A percentile compares a stretch with the other conserved stretches of the same genome.
Evolutionary conservation across 2,113 vertebrate species (phyloP).

Genomic region (Halcyon senegalensis): DNA sequence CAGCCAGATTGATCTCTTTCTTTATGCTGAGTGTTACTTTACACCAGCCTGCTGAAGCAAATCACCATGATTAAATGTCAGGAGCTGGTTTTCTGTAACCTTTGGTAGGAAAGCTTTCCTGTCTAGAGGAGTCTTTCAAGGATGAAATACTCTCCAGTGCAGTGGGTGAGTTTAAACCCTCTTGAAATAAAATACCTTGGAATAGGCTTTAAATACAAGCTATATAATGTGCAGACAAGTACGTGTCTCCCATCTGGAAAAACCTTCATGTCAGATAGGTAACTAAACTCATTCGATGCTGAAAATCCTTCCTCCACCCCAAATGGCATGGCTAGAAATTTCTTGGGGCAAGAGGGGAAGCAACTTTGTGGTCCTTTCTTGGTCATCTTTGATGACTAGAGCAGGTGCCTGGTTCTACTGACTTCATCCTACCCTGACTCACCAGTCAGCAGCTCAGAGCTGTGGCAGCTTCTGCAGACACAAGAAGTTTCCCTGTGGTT

Average conservation of each 20-base stretch:
- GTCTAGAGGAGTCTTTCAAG: not conserved
- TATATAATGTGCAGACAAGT: not conserved
- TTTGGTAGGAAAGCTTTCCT: conserved; percentile 6
- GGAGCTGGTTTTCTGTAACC: conserved; percentile 1
- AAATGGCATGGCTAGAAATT: not conserved
- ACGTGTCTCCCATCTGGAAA: not conserved
- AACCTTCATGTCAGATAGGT: not conserved
- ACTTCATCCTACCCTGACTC: not conserved
- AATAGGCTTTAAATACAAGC: not conserved
- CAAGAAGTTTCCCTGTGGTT: not conserved
- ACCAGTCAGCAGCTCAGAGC: not conserved
- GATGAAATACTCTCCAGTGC: not conserved
- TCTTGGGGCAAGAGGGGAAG: not conserved
- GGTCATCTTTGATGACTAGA: not conserved
- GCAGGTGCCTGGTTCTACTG: not conserved
- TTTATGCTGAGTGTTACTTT: conserved; percentile 19
- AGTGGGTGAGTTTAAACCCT: not conserved
- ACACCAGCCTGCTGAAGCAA: not conserved
- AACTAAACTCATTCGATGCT: not conserved
- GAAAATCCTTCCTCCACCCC: not conserved
- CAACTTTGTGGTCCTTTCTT: not conserved
- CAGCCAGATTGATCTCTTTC: conserved; percentile 3
- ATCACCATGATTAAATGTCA: conserved; percentile 27
- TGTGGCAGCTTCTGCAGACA: not conserved
- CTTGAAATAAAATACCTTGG: conserved; percentile 1